Base-by-base conservation (phyloP, 2,113 vertebrate species). In the Oreochromis spilurus region DNA sequence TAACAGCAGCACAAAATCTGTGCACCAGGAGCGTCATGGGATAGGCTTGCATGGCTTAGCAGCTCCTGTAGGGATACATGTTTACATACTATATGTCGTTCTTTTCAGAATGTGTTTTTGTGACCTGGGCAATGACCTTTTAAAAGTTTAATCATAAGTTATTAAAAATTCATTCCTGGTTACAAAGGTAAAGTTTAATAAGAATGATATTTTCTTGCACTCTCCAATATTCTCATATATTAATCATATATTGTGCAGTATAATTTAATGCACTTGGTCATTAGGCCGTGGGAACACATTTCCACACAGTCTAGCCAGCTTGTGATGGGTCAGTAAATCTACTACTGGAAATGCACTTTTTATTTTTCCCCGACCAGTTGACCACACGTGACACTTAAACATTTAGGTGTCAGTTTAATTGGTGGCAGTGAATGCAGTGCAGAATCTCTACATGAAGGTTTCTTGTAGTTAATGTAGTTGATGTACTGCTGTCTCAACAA, bases 101-200 rank as follows among this genome's bases (percentile, higher is more conserved):
- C 7, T 72, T 45, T 45, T 72, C 21, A 45, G n/a, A 70, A 26
- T 26, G 0, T 45, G 3, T 45, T 2, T 36, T 45, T 45, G 38
- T 72, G 65, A 2, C 21, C 38, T 0, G 1, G 1, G 13, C 5
- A 72, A 45, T 72, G 2, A 72, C 21, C n/a, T 65, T 65, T 65
- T 36, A 65, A n/a, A 65, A 36, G 4, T 45, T 72, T 70, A 26
- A 70, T 7, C 24, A 9, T 26, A 26, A 48, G n/a, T 72, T 17
- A 45, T 48, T 45, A 11, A 26, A 72, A 48, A 29, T 29, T 17
- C 0, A 5, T 45, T 48, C 17, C 67, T 72, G 14, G 21, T 72
- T 72, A 48, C 21, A 48, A 17, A 72, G 0, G 40, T 10, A 72
- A 72, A 72, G 21, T 24, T 26, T 7, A 3, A 3, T 10, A 72